Evolutionary conservation across 2,888 invertebrate species (phyloP), one percentile per base, ranked within the genome.

Genomic region (Hirtodrosophila histrioides): DNA sequence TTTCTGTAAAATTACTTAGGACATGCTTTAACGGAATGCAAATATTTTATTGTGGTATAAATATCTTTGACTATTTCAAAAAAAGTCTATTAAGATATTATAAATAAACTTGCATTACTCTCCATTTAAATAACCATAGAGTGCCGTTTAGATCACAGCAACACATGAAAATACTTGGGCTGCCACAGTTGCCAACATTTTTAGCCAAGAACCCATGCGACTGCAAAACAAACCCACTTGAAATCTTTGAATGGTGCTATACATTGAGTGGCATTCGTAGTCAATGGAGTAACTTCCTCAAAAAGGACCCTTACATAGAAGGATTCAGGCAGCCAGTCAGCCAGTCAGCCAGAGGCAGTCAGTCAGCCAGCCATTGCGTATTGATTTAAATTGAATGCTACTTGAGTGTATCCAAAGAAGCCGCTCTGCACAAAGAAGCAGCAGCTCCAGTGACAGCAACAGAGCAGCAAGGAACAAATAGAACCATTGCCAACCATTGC

Each of bases 361-460:
- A 35, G 29, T 46, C 58, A 43, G 46, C 41, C 60, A 23, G 49
- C 10, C 57, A 66, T 23, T 63, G 65, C 46, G 61, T 63, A 82
- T 80, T 86, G 86, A 83, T 80, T 74, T 72, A 83, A 80, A 86
- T 86, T 77, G 86, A 83, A 80, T 69, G 71, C 76, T 60, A 50
- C 71, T 65, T 55, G 48, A 69, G 61, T 46, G 50, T 46, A 55
- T 40, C 55, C 54, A 33, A 51, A 63, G 50, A 45, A 48, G 37
- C 11, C 36, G 24, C 27, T 36, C 29, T 24, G 33, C 41, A 39
- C 36, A 31, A 31, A 31, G 3, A 27, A 27, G 27, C 27, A 31
- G 31, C 3, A 29, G 40, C 56, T 37, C 23, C 5, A 41, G 45
- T 61, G 57, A 48, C 56, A 58, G 63, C 40, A 45, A 29, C 57